Base-by-base conservation (phyloP, 2,888 invertebrate species). In the Microctonus hyperodae region DNA sequence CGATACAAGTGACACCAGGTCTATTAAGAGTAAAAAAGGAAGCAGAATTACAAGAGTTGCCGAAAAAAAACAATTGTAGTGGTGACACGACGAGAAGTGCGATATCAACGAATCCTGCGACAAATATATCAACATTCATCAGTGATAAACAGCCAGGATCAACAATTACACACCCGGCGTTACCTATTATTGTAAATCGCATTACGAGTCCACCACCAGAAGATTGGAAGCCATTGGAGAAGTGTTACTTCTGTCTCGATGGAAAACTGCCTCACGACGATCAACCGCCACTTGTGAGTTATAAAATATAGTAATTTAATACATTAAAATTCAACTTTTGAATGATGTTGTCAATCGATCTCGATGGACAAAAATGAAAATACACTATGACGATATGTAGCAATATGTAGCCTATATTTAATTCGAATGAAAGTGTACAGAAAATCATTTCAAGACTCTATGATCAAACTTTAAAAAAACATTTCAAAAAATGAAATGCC, bases 201-300 rank as follows among this genome's bases (percentile, higher is more conserved):
- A 79, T 81, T 65, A 73, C 74, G 71, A 84, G 84, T 74, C 84
- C 84, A 70, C 83, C 83, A 61, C 83, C 83, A 63, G 81, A 85
- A 81, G 93, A 93, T 84, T 94, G 93, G 93, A 91, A 90, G 84
- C 93, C 93, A 77, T 88, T 91, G 84, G 91, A 91, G 84, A 92
- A 93, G 88, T 94, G 93, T 86, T 90, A 92, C 88, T 93, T 93
- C 86, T 94, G 93, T 85, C 90, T 90, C 84, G 89, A 90, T 88
- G 90, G 90, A 86, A 90, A 90, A 85, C 87, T 90, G 86, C 81
- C 86, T 83, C 84, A 86, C 85, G 82, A 86, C 82, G 80, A 85
- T 75, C 87, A 86, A 83, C 85, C 87, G 84, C 87, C 86, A 78
- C 85, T 87, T 85, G 88, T 88, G 79, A 86, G 87, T 84, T 65